These are phyloP conservation scores for Leptarthrus brevirostris DNA, from an alignment of 2,888 invertebrate species.

Conservation along the genomic window DNA sequence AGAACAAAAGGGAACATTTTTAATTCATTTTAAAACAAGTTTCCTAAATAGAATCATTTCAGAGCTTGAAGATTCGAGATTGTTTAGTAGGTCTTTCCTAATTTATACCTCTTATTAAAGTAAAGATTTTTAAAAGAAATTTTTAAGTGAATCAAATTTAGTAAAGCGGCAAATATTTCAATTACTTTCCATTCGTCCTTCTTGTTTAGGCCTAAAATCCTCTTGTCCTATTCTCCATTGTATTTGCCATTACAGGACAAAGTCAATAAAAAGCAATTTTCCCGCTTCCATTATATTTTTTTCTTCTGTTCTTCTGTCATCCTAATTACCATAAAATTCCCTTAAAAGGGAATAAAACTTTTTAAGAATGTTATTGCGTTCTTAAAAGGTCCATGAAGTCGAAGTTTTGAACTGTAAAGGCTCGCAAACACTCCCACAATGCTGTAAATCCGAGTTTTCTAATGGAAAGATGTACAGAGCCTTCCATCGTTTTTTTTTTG, in stretches of 20 bases:
- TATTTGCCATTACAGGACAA: not conserved
- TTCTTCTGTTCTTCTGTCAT: not conserved
- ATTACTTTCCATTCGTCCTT: too few species aligned
- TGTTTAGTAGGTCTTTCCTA: too few species aligned
- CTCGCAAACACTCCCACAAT: not conserved
- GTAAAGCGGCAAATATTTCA: too few species aligned
- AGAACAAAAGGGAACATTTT: too few species aligned
- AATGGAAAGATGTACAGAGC: not conserved
- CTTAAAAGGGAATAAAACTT: constrained; percentile 21
- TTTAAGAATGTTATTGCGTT: constrained; percentile 8
- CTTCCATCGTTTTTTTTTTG: constrained; percentile 5
- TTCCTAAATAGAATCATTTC: too few species aligned
- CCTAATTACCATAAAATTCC: constrained; percentile 48
- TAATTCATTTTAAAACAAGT: too few species aligned
- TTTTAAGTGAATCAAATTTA: too few species aligned
- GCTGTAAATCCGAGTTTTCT: not conserved
- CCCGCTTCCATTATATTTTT: not conserved
- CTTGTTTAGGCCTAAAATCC: too few species aligned
- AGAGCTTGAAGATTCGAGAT: too few species aligned
- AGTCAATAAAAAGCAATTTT: not conserved
- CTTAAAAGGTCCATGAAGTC: constrained; percentile 28
- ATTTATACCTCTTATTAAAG: too few species aligned
- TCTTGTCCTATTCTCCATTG: too few species aligned
- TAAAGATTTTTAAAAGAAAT: too few species aligned
- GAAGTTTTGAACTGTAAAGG: constrained; percentile 43